Conservation (phyloP, 1,140 invertebrate species). For the Protaetia brevitarsis region DNA sequence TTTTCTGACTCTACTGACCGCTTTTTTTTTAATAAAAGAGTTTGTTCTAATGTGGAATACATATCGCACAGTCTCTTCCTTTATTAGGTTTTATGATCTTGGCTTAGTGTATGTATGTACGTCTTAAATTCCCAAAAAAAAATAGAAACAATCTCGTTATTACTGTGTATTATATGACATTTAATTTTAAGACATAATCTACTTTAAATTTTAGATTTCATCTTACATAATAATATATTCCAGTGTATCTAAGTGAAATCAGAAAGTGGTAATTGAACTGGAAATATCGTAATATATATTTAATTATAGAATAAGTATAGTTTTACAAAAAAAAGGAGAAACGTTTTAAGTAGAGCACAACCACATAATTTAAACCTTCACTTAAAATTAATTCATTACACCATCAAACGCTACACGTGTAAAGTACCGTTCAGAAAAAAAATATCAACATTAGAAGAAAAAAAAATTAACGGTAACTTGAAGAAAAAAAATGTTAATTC, state of each 20-base stretch:
- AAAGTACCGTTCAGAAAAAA: not conserved
- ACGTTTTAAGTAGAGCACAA: not conserved
- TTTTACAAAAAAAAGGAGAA: not conserved
- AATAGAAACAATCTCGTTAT: too few relatives aligned
- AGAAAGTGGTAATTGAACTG: not conserved
- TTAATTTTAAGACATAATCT: too few relatives aligned
- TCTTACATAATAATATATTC: slow-evolving; percentile 1
- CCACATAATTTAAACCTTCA: not conserved
- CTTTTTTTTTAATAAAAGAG: too few relatives aligned
- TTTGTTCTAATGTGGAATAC: too few relatives aligned
- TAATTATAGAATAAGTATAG: slow-evolving; percentile 13
- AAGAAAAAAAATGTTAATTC: slow-evolving; percentile 1
- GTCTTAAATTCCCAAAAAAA: too few relatives aligned
- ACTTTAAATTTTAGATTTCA: too few relatives aligned
- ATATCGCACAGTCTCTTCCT: too few relatives aligned
- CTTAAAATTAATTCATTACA: not conserved
- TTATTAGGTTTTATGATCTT: too few relatives aligned
- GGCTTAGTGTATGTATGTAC: too few relatives aligned
- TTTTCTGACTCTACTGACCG: too few relatives aligned
- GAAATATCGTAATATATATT: not conserved
- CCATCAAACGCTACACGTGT: not conserved
- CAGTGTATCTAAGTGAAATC: not conserved
- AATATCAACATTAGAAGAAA: not conserved
- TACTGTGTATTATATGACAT: too few relatives aligned
- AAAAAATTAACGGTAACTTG: not conserved